Evolutionary conservation across 2,888 invertebrate genomes (phyloP).

Genomic region (Ormyrus rosae): DNA sequence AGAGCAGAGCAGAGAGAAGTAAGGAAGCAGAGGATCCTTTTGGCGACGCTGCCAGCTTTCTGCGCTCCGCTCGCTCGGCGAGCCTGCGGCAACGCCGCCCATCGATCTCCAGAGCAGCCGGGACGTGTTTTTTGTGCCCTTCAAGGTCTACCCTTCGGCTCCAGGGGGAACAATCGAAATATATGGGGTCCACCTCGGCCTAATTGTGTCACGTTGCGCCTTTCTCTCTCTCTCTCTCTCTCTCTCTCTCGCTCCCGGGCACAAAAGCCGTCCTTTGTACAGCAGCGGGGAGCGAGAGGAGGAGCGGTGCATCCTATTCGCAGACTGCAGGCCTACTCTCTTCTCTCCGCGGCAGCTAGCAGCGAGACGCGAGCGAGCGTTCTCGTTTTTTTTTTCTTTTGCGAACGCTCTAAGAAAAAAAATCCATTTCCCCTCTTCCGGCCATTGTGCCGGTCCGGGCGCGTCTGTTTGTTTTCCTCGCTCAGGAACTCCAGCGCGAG

Average conservation of each 20-base stretch:
- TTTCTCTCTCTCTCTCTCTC: slow-evolving; percentile 33
- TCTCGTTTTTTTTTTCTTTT: too few relatives aligned
- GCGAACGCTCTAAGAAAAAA: background rate
- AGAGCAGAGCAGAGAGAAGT: slow-evolving; percentile 6
- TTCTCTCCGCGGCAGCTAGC: background rate
- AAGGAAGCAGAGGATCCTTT: slow-evolving; percentile 46
- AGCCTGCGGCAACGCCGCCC: slow-evolving; percentile 59
- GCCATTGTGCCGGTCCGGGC: slow-evolving; percentile 41
- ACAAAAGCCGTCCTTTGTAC: slow-evolving; percentile 29
- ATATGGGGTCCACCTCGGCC: slow-evolving; percentile 62
- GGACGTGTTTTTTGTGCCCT: slow-evolving; percentile 66
- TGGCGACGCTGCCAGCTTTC: slow-evolving; percentile 53
- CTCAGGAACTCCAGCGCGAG: background rate
- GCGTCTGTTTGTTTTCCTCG: slow-evolving; percentile 48
- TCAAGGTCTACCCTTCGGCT: slow-evolving; percentile 68
- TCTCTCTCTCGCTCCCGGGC: slow-evolving; percentile 15
- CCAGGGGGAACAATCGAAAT: slow-evolving; percentile 63
- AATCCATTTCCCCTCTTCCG: slow-evolving; percentile 51
- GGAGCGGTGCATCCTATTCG: slow-evolving; percentile 15
- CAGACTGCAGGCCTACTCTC: background rate
- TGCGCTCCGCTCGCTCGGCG: background rate
- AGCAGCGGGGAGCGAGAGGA: background rate
- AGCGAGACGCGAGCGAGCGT: too few relatives aligned
- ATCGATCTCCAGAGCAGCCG: slow-evolving; percentile 54
- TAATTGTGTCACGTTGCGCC: slow-evolving; percentile 68